A percentile compares a stretch with the other conserved stretches of the same genome.
phyloP scores from a whole-genome alignment of 2,888 invertebrate genomes.

The Linnaemya vulpina region DNA sequence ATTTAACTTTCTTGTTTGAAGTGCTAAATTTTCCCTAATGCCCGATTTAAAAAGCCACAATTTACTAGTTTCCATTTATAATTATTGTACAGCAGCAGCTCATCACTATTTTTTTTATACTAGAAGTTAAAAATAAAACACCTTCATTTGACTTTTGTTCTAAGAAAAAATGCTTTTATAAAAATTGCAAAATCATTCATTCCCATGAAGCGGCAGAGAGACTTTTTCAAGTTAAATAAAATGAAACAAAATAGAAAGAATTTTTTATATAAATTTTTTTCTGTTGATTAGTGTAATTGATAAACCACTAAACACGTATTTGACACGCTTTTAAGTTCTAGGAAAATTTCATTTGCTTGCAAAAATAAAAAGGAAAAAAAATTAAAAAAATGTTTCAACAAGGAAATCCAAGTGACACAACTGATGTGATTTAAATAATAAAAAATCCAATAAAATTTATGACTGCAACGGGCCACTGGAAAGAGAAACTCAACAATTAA shows the following conservation, averaged over 20 bases:
- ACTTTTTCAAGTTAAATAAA: conserved; percentile 15
- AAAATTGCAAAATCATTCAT: not conserved
- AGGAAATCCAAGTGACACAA: conserved; percentile 68
- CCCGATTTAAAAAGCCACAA: too few relatives aligned
- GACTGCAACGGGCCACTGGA: conserved; percentile 4
- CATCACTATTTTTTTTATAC: too few relatives aligned
- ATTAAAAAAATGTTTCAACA: conserved; percentile 55
- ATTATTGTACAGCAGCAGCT: too few relatives aligned
- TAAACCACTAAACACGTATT: conserved; percentile 69
- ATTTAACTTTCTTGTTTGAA: too few relatives aligned
- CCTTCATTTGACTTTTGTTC: not conserved
- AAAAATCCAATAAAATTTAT: conserved; percentile 40
- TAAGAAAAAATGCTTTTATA: not conserved
- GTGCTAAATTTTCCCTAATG: too few relatives aligned
- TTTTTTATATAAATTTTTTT: not conserved
- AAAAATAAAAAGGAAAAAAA: conserved; percentile 16
- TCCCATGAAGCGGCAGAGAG: not conserved
- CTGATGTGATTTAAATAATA: conserved; percentile 69
- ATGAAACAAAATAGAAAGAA: conserved; percentile 1
- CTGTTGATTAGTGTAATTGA: conserved; percentile 33
- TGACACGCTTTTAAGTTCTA: conserved; percentile 71
- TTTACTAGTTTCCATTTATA: too few relatives aligned
- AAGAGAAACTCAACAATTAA: not conserved
- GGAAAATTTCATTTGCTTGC: conserved; percentile 53
- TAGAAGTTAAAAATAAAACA: not conserved